phyloP scores from a whole-genome alignment of 1,140 invertebrate genomes.

The Hyphantria cunea region DNA sequence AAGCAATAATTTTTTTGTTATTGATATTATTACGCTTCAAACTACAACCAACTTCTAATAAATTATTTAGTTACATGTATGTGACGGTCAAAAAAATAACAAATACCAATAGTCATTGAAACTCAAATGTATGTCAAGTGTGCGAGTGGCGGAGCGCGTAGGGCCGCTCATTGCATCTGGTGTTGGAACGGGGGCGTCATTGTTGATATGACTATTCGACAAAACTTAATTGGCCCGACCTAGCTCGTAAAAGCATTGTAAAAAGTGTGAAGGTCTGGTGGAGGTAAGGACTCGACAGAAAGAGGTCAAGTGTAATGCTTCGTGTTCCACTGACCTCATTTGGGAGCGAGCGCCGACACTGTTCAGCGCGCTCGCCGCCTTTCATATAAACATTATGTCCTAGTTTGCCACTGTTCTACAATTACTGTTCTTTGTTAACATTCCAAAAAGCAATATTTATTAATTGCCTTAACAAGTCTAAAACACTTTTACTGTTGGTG shows the following conservation, averaged over 20 bases:
- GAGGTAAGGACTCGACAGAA: constrained; percentile 78
- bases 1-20: background rate
- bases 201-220: constrained; percentile 59
- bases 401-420: constrained; percentile 50
- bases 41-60: background rate
- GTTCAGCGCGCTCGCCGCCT: constrained; percentile 58
- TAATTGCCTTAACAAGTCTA: too few species aligned
- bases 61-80: constrained; percentile 13
- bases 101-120: constrained; percentile 63
- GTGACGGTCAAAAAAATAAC: constrained; percentile 45
- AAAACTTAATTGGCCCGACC: constrained; percentile 77
- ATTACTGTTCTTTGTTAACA: constrained; percentile 31
- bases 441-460: constrained; percentile 3
- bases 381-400: constrained; percentile 63
- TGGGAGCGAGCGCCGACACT: constrained; percentile 47
- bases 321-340: constrained; percentile 80
- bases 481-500: too few species aligned
- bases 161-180: constrained; percentile 39
- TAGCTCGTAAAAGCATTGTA: constrained; percentile 79
- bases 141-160: constrained; percentile 31
- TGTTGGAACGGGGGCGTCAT: constrained; percentile 56
- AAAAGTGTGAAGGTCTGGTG: constrained; percentile 80
- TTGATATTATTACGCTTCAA: background rate
- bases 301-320: constrained; percentile 80
- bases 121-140: constrained; percentile 73